Conservation (phyloP, 2,888 invertebrate genomes). For the Paralinhomoeus sp. region DNA sequence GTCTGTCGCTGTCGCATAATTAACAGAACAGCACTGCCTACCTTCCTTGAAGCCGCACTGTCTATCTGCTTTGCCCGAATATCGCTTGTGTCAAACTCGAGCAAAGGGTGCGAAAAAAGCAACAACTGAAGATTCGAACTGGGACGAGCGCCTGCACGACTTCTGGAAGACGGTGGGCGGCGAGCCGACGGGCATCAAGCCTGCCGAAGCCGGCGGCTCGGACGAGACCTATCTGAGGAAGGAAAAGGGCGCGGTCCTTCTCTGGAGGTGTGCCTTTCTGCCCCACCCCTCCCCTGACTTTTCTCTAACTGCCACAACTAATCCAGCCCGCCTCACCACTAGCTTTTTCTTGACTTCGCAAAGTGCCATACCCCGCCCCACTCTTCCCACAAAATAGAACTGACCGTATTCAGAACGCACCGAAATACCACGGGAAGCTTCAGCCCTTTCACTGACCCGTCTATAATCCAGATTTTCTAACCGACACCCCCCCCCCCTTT, state of each 20-base stretch:
- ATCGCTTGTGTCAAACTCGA: not conserved
- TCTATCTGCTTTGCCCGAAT: not conserved
- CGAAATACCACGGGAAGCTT: no score
- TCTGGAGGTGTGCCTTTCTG: conserved; percentile 15
- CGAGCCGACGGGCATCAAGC: conserved; percentile 7
- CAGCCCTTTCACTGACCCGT: no score
- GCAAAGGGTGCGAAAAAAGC: not conserved
- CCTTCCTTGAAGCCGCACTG: no score
- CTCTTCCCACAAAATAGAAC: no score
- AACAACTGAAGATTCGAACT: conserved; percentile 13
- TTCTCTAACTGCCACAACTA: no score
- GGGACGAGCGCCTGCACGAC: conserved; percentile 39
- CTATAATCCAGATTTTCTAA: no score
- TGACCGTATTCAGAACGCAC: no score
- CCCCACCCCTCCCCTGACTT: not conserved
- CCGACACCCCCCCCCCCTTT: no score
- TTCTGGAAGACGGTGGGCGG: conserved; percentile 62
- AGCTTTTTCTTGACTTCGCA: no score
- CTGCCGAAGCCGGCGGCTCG: conserved; percentile 11
- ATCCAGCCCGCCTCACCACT: no score
- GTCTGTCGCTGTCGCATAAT: not conserved
- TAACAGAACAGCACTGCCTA: no score
- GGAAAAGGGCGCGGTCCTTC: conserved; percentile 12
- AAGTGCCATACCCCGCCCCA: no score
- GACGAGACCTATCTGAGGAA: conserved; percentile 20